Evolutionary conservation across 2,113 vertebrate genomes (phyloP), one percentile per base, ranked within the genome.

Genomic region (Xenus cinereus): DNA sequence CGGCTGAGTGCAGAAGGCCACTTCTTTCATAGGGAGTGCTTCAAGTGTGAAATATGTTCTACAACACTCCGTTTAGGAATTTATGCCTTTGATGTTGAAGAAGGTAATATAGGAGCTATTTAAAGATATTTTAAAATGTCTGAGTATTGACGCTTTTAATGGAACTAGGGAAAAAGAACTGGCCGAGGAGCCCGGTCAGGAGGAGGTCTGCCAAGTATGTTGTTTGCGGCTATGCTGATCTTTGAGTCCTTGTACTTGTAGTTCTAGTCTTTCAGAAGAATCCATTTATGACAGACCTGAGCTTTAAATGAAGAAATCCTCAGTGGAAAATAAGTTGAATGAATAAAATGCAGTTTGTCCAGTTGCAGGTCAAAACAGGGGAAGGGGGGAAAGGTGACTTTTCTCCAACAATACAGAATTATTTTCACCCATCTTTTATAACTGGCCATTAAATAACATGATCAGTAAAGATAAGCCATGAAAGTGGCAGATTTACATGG

Each of bases 21-120:
- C 83, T 99, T 98, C 97, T 99, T 99, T 97, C 99, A 99, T 90
- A 98, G 99, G 23, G 99, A 99, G 89, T 99, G 99, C 87, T 99
- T 99, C 96, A 99, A 98, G 97, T 99, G 99, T 89, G 98, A 98
- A 10, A 87, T 98, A 89, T 99, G 99, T 37, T 97, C 97, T 57
- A 98, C 98, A 32, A 97, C 98, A 8, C 97, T 99, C 91, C 98
- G 98, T 32, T 98, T 99, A 95, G 99, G 99, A 33, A 98, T 98
- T 35, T 99, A 99, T 3, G 98, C 98, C 79, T 99, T 99, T 56
- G 98, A 99, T 97, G 97, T 98, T 18, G 98, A 99, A 13, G 98
- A 99, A 96, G 99, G 99, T 99, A 97, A 85, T 32, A 46, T 30
- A 46, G 57, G 67, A 94, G 18, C 62, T 87, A 4, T 33, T 81